phyloP scores from a whole-genome alignment of 2,797 vertebrate genomes.

The Podargus strigoides region DNA sequence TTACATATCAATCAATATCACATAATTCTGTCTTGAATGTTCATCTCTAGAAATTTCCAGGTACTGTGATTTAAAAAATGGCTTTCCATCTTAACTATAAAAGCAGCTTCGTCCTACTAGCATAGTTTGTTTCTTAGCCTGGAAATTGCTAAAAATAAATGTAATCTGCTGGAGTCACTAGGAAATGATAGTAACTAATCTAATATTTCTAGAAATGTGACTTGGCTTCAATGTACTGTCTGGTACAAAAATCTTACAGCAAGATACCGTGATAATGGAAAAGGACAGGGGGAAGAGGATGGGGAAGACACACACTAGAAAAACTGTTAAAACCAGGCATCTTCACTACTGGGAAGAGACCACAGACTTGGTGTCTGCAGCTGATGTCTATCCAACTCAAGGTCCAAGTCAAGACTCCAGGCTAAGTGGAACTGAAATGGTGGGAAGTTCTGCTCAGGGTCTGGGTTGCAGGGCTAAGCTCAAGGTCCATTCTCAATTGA shows the following conservation, averaged over 20 bases:
- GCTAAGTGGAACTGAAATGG: neutral
- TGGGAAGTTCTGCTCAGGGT: neutral
- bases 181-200: neutral
- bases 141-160: neutral
- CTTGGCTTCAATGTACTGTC: neutral
- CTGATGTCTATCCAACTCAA: neutral
- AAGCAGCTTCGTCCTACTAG: neutral
- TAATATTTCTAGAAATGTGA: neutral
- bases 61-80: neutral
- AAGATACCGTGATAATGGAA: neutral
- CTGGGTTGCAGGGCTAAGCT: neutral
- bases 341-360: neutral
- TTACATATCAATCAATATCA: neutral
- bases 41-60: neutral
- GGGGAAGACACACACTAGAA: fast-evolving
- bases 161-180: neutral
- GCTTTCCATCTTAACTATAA: neutral
- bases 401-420: neutral
- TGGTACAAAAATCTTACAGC: neutral
- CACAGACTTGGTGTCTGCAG: neutral
- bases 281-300: neutral
- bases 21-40: neutral
- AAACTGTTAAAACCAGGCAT: neutral
- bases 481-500: neutral
- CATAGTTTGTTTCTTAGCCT: neutral